Percentiles rank a stretch among this genome's conserved stretches.
Evolutionary conservation across 2,113 vertebrate species (phyloP).

Genomic region (Lampris incognitus): DNA sequence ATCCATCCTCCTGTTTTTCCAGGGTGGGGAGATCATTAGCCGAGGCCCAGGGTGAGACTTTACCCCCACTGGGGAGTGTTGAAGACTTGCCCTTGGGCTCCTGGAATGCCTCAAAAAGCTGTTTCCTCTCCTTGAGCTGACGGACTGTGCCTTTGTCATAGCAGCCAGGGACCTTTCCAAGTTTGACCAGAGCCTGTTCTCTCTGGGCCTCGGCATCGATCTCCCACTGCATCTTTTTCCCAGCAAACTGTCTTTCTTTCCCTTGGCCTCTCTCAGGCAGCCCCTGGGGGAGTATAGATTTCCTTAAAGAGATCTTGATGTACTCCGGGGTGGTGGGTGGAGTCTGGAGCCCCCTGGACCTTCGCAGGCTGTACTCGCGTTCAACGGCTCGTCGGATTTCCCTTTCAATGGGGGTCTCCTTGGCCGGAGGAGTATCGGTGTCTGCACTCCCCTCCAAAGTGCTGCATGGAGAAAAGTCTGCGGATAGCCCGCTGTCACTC

Average conservation of each 20-base stretch:
- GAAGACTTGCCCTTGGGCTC: conserved; percentile 47
- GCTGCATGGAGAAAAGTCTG: conserved; percentile 67
- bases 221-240: conserved; percentile 88
- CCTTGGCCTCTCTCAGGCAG: conserved; percentile 74
- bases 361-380: conserved; percentile 90
- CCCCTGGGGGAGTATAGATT: conserved; percentile 65
- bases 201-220: conserved; percentile 83
- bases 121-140: conserved; percentile 83
- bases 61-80: conserved; percentile 11
- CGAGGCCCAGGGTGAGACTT: conserved; percentile 38
- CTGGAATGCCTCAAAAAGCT: conserved; percentile 85
- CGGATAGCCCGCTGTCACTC: conserved; percentile 74
- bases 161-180: conserved; percentile 77
- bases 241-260: conserved; percentile 86
- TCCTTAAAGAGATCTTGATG: conserved; percentile 86
- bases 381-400: conserved; percentile 85
- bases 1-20: conserved; percentile 41
- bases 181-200: conserved; percentile 84
- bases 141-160: conserved; percentile 82
- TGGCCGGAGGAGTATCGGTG: conserved; percentile 16
- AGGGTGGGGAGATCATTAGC: conserved; percentile 28
- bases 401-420: conserved; percentile 92
- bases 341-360: conserved; percentile 86
- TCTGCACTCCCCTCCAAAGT: conserved; percentile 46
- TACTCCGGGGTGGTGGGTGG: conserved; percentile 60